These are phyloP conservation scores for Thaumetopoea pityocampa DNA, from an alignment of 1,140 invertebrate species.

Conservation along the genomic window DNA sequence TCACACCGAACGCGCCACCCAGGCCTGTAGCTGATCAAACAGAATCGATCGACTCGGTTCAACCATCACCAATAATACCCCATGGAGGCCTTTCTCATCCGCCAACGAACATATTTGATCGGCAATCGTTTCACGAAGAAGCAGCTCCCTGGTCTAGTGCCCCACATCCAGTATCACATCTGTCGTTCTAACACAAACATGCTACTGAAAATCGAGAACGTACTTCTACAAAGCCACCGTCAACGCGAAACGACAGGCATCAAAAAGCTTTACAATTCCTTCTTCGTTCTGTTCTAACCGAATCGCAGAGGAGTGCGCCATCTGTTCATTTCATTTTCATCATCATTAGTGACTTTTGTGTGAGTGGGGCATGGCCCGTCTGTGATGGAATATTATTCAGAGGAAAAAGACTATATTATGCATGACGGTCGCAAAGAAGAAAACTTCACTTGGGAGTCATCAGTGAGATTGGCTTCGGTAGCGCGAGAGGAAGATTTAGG, in stretches of 20 bases:
- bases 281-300: conserved; percentile 89
- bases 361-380: conserved; percentile 41
- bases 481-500: conserved; percentile 54
- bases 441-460: conserved; percentile 53
- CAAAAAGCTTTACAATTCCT: conserved; percentile 89
- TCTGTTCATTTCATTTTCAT: conserved; percentile 38
- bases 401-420: conserved; percentile 54
- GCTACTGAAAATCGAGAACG: conserved; percentile 81
- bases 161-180: conserved; percentile 58
- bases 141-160: conserved; percentile 35
- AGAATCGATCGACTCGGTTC: conserved; percentile 29
- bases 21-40: conserved; percentile 11
- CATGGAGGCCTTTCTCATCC: conserved; percentile 50
- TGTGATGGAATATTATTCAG: conserved; percentile 58
- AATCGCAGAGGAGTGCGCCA: conserved; percentile 1
- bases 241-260: conserved; percentile 88
- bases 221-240: conserved; percentile 85
- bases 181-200: conserved; percentile 68
- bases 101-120: conserved; percentile 47
- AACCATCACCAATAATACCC: conserved; percentile 27
- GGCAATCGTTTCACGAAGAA: conserved; percentile 58
- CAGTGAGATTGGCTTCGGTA: conserved; percentile 48
- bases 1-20: conserved; percentile 19
- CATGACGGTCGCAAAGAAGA: conserved; percentile 56
- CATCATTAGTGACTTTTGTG: conserved; percentile 56